phyloP scores from a whole-genome alignment of 1,140 invertebrate species.

The Brachionus angularis region DNA sequence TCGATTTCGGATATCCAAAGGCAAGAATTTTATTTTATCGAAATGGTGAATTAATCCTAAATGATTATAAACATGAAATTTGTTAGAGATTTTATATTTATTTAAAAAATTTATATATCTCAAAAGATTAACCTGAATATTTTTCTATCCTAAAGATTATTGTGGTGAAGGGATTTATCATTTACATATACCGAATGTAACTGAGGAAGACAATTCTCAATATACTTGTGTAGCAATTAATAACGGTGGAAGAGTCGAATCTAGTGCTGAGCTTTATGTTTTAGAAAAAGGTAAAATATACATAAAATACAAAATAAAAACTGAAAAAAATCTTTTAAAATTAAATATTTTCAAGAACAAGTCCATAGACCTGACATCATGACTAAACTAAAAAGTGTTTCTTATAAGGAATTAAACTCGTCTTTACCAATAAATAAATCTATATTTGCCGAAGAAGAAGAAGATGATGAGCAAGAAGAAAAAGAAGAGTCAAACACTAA shows the following conservation, averaged over 20 bases:
- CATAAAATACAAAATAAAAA: too few relatives aligned
- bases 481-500: too few relatives aligned
- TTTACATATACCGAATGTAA: neutral
- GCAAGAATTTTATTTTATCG: neutral
- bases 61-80: neutral
- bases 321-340: neutral
- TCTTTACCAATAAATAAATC: too few relatives aligned
- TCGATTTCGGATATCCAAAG: constrained; percentile 24
- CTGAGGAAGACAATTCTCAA: neutral
- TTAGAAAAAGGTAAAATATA: neutral
- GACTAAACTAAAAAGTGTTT: too few relatives aligned
- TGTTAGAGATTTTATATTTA: neutral
- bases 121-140: neutral
- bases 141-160: constrained; percentile 1
- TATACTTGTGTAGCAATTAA: constrained; percentile 1
- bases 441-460: too few relatives aligned
- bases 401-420: too few relatives aligned
- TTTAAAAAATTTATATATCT: neutral
- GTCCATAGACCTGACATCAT: too few relatives aligned
- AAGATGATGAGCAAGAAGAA: too few relatives aligned
- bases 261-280: constrained; percentile 4
- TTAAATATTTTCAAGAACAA: neutral
- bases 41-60: neutral
- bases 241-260: neutral
- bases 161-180: constrained; percentile 1